Evolutionary conservation across 2,888 invertebrate species (phyloP).

Genomic region (Caradrina kadenii): DNA sequence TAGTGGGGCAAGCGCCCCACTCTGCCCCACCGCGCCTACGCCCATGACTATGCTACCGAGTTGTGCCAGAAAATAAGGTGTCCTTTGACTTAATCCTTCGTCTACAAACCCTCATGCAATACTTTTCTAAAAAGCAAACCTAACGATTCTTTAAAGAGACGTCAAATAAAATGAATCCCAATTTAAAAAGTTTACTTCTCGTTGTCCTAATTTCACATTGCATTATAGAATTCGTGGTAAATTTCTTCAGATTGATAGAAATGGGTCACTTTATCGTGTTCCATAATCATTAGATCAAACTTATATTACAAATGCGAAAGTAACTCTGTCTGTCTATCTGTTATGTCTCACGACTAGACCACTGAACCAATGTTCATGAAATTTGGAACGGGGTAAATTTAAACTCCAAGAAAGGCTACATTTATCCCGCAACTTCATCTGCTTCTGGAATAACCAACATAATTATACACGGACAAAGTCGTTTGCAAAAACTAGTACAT

Average conservation of each 20-base stretch:
- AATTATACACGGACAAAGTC: too few relatives aligned
- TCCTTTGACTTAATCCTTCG: neutral
- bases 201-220: conserved; percentile 41
- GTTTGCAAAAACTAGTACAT: neutral
- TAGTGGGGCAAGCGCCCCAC: too few relatives aligned
- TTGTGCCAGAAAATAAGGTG: neutral
- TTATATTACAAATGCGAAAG: too few relatives aligned
- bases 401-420: too few relatives aligned
- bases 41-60: too few relatives aligned
- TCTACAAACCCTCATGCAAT: conserved; percentile 3
- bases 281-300: conserved; percentile 7
- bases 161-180: conserved; percentile 34
- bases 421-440: too few relatives aligned
- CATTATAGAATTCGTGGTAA: conserved; percentile 59
- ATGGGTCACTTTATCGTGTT: conserved; percentile 55
- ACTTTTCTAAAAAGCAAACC: conserved; percentile 10
- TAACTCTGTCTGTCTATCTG: too few relatives aligned
- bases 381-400: too few relatives aligned
- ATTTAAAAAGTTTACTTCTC: conserved; percentile 27
- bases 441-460: too few relatives aligned
- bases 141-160: conserved; percentile 30
- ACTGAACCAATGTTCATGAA: too few relatives aligned
- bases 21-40: too few relatives aligned
- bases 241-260: conserved; percentile 64
- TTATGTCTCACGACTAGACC: too few relatives aligned